These are phyloP conservation scores for Morphnarchus princeps DNA, from an alignment of 2,113 vertebrate species.

Conservation along the genomic window DNA sequence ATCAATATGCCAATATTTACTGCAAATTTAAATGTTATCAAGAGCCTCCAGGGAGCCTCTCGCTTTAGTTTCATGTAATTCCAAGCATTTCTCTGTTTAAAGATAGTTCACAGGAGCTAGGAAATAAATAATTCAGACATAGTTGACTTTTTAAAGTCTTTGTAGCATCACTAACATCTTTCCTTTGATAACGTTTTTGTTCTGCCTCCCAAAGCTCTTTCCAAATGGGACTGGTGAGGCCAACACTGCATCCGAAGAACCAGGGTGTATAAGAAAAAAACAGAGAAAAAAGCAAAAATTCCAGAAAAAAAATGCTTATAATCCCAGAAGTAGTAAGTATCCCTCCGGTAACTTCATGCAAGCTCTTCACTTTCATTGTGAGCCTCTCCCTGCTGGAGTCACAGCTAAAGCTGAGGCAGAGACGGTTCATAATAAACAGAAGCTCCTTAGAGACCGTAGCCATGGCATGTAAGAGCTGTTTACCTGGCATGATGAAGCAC, in stretches of 20 bases:
- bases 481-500: constrained; percentile 56
- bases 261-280: constrained; percentile 45
- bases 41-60: background rate
- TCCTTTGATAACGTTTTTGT: constrained; percentile 2
- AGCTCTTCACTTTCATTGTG: constrained; percentile 6
- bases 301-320: background rate
- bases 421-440: constrained; percentile 60
- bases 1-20: background rate
- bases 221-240: constrained; percentile 65
- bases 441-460: constrained; percentile 74
- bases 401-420: background rate
- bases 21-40: background rate
- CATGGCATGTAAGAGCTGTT: constrained; percentile 53
- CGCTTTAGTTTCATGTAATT: background rate
- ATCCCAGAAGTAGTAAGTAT: constrained; percentile 35
- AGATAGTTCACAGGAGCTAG: background rate
- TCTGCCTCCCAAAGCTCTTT: constrained; percentile 65
- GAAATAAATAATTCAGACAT: background rate
- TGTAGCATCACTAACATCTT: background rate
- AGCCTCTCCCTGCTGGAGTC: background rate
- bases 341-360: constrained; percentile 8
- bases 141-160: background rate
- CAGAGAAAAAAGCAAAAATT: constrained; percentile 44
- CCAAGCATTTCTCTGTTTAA: background rate
- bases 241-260: constrained; percentile 53